These are phyloP conservation scores for Oncorhynchus kisutch DNA, from an alignment of 2,113 vertebrate species.

Conservation along the genomic window DNA sequence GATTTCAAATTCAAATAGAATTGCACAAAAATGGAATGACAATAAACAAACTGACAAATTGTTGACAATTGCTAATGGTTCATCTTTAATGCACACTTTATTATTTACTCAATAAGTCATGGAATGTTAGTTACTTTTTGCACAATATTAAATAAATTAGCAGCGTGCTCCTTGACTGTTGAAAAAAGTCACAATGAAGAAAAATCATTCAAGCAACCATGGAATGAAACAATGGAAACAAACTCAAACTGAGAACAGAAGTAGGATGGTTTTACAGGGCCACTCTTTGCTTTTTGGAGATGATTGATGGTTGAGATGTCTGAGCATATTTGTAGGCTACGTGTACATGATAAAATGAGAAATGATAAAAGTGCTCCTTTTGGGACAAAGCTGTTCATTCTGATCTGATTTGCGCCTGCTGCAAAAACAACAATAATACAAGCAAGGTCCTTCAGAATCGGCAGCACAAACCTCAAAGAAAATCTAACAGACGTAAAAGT, in stretches of 20 bases:
- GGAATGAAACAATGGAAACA: constrained; percentile 22
- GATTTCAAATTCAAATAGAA: not conserved
- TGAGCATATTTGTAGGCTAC: not conserved
- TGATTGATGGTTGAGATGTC: not conserved
- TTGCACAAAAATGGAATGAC: not conserved
- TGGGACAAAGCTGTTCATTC: constrained; percentile 15
- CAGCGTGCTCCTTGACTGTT: constrained; percentile 56
- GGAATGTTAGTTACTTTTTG: constrained; percentile 78
- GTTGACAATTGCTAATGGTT: constrained; percentile 39
- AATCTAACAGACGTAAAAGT: not conserved
- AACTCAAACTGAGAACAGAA: constrained; percentile 11
- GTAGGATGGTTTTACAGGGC: not conserved
- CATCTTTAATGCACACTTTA: constrained; percentile 86
- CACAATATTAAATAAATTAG: constrained; percentile 74
- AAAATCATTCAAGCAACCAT: constrained; percentile 21
- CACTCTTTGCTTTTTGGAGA: not conserved
- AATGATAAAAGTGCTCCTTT: constrained; percentile 37
- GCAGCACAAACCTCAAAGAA: not conserved
- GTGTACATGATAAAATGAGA: not conserved
- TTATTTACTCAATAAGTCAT: constrained; percentile 75
- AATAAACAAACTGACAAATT: constrained; percentile 22
- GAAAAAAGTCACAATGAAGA: constrained; percentile 29
- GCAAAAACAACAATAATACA: not conserved
- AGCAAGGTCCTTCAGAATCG: not conserved
- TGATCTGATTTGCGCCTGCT: not conserved